Conservation (phyloP, 2,797 vertebrate genomes). For the Sebastes diaconus region DNA sequence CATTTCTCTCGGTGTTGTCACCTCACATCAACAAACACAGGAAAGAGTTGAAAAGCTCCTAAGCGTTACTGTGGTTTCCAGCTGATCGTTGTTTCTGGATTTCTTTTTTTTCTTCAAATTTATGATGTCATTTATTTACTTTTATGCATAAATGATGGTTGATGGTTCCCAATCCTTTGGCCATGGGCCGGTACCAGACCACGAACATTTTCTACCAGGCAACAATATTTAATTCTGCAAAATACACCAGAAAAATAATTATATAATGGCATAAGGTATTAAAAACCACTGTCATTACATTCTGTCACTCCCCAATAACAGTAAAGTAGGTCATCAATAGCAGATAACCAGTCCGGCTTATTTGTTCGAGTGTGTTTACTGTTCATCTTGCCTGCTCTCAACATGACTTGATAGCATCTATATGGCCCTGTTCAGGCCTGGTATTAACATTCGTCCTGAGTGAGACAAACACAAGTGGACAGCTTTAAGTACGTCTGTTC, state of each 20-base stretch:
- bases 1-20: constrained; percentile 11
- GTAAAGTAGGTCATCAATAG: background rate
- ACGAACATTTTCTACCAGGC: background rate
- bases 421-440: too few species aligned
- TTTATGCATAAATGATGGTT: background rate
- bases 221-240: background rate
- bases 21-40: constrained; percentile 19
- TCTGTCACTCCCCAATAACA: background rate
- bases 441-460: too few species aligned
- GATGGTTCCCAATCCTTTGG: background rate
- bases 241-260: background rate
- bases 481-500: too few species aligned
- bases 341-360: background rate
- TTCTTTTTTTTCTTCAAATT: background rate
- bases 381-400: background rate
- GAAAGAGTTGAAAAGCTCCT: background rate
- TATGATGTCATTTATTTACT: background rate
- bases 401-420: background rate
- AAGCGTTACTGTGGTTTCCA: background rate
- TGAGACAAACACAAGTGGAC: too few species aligned
- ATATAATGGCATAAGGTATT: background rate
- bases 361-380: background rate
- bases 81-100: background rate
- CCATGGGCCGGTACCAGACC: background rate
- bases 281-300: background rate